Percentiles rank a stretch among this genome's conserved stretches.
Conservation (phyloP, 2,797 vertebrate genomes). For the Poecile montanus region DNA sequence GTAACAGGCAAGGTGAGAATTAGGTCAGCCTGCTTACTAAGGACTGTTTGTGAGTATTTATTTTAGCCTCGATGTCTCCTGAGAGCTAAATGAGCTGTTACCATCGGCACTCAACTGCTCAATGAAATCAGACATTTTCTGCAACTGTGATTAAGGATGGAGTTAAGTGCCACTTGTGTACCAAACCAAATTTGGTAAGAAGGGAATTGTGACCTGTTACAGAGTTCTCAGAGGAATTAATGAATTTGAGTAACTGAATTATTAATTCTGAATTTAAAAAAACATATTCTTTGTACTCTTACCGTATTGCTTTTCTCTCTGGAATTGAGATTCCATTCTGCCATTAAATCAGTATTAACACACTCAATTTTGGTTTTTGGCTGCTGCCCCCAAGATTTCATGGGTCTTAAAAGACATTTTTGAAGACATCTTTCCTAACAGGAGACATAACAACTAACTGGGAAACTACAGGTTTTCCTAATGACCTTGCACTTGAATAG, state of each 20-base stretch:
- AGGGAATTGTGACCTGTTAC: background rate
- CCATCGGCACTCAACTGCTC: background rate
- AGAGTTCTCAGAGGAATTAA: background rate
- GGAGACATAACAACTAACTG: background rate
- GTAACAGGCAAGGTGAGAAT: background rate
- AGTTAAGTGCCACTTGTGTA: background rate
- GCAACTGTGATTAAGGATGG: background rate
- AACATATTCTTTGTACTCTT: background rate
- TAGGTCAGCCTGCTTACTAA: background rate
- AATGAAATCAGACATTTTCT: background rate
- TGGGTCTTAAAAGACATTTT: background rate
- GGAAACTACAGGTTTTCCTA: background rate
- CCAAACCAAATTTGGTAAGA: background rate
- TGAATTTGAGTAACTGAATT: background rate
- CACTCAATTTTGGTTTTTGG: background rate
- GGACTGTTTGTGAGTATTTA: background rate
- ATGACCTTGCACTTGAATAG: conserved; percentile 14
- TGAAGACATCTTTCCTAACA: background rate
- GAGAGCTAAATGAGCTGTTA: background rate
- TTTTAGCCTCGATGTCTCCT: background rate
- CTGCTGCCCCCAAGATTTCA: background rate
- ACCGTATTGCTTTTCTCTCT: background rate
- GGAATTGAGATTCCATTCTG: background rate
- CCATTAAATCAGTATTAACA: background rate
- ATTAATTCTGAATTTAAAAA: background rate